A percentile compares a stretch with the other conserved stretches of the same genome.
phyloP scores from a whole-genome alignment of 2,113 vertebrate genomes.

The Rattus rattus region DNA sequence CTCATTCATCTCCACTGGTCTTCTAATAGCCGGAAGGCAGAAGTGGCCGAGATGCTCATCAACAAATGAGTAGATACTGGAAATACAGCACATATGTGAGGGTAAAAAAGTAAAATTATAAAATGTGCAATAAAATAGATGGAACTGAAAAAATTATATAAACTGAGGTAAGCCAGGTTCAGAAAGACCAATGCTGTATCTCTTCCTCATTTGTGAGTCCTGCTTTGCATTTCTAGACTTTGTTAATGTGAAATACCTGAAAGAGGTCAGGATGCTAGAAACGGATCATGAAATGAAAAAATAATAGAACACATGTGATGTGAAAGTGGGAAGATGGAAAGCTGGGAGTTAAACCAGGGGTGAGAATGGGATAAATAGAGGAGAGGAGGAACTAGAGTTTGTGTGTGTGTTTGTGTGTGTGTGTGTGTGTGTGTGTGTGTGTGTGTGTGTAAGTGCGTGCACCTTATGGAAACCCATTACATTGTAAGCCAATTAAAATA shows the following conservation, averaged over 20 bases:
- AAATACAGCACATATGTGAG: not conserved
- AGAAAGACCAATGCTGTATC: not conserved
- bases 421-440: too few relatives aligned
- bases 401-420: too few relatives aligned
- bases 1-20: not conserved
- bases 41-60: not conserved
- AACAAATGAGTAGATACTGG: too few relatives aligned
- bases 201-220: not conserved
- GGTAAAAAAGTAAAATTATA: not conserved
- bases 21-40: not conserved
- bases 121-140: not conserved
- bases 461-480: not conserved
- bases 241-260: not conserved
- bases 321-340: not conserved
- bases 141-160: not conserved
- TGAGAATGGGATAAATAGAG: not conserved
- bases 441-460: too few relatives aligned
- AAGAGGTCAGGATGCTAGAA: not conserved
- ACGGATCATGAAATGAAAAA: not conserved
- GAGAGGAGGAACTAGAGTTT: not conserved
- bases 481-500: not conserved
- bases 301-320: not conserved
- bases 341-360: not conserved
- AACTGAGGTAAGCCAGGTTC: not conserved
- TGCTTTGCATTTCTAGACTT: not conserved